Percentiles rank a stretch among this genome's conserved stretches.
Conservation (phyloP, 2,113 vertebrate genomes). For the Channa maculata region DNA sequence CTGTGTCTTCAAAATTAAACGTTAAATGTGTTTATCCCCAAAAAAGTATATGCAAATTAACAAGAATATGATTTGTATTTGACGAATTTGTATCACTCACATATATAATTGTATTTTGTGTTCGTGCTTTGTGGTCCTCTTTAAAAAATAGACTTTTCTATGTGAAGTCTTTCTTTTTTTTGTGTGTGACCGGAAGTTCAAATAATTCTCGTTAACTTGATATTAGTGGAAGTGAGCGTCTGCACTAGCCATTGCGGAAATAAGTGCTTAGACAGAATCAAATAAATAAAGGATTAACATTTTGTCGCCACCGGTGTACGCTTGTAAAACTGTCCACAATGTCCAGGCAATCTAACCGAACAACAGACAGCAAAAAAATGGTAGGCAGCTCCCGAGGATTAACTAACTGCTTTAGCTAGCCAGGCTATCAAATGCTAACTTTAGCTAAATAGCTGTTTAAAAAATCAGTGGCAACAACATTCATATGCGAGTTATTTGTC, state of each 20-base stretch:
- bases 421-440: no score
- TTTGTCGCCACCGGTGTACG: slow-evolving; percentile 34
- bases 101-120: accelerated
- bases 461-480: no score
- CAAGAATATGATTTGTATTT: accelerated
- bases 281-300: slow-evolving; percentile 81
- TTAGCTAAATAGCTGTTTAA: background rate
- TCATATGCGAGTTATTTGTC: background rate
- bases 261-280: slow-evolving; percentile 52
- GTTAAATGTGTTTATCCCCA: accelerated
- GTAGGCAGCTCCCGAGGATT: slow-evolving; percentile 79
- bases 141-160: no score
- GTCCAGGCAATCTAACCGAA: slow-evolving; percentile 93
- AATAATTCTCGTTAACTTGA: accelerated
- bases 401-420: background rate
- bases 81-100: accelerated
- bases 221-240: background rate
- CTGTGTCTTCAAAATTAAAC: slow-evolving; percentile 19
- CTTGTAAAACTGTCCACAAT: slow-evolving; percentile 81
- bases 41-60: background rate
- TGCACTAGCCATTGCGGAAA: slow-evolving; percentile 52
- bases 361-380: slow-evolving; percentile 97
- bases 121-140: background rate
- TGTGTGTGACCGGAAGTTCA: slow-evolving; percentile 23
- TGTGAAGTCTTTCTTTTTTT: no score